phyloP scores from a whole-genome alignment of 2,797 vertebrate genomes.

The Otolemur crassicaudatus region DNA sequence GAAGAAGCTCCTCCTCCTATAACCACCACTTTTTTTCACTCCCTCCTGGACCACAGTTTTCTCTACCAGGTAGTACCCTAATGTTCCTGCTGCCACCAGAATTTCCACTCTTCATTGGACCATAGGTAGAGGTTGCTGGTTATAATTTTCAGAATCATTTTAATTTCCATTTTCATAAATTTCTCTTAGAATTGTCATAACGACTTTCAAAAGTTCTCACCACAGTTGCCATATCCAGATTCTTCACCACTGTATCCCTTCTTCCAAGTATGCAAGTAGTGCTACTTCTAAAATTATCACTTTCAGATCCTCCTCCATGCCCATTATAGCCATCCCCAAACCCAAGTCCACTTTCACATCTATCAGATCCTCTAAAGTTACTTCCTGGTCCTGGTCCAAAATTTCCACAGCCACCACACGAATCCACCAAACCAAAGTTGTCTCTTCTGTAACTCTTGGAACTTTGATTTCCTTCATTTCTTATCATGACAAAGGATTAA shows the following conservation, averaged over 20 bases:
- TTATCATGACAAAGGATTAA: conserved; percentile 91
- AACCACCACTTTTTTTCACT: conserved; percentile 91
- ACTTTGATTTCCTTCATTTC: conserved; percentile 92
- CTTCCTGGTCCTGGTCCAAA: conserved; percentile 90
- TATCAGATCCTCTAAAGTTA: conserved; percentile 90
- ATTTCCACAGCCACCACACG: conserved; percentile 90
- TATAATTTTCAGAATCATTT: conserved; percentile 92
- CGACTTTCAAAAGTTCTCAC: conserved; percentile 91
- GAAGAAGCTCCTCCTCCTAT: conserved; percentile 90
- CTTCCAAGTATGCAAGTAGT: conserved; percentile 91
- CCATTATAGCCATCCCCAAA: conserved; percentile 92
- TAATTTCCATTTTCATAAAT: conserved; percentile 92
- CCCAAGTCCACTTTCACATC: conserved; percentile 90
- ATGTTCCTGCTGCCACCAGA: conserved; percentile 92
- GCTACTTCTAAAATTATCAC: conserved; percentile 92
- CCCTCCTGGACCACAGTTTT: conserved; percentile 92
- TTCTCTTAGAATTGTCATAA: conserved; percentile 92
- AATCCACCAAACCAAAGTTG: conserved; percentile 90
- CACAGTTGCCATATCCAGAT: conserved; percentile 91
- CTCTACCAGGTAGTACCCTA: conserved; percentile 92
- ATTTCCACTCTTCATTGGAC: conserved; percentile 92
- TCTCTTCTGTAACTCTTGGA: conserved; percentile 91
- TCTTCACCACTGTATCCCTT: conserved; percentile 91
- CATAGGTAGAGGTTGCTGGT: conserved; percentile 91
- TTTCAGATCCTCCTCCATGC: conserved; percentile 91